Evolutionary conservation across 2,888 invertebrate genomes (phyloP).

Genomic region (Diplazon laetatorius): DNA sequence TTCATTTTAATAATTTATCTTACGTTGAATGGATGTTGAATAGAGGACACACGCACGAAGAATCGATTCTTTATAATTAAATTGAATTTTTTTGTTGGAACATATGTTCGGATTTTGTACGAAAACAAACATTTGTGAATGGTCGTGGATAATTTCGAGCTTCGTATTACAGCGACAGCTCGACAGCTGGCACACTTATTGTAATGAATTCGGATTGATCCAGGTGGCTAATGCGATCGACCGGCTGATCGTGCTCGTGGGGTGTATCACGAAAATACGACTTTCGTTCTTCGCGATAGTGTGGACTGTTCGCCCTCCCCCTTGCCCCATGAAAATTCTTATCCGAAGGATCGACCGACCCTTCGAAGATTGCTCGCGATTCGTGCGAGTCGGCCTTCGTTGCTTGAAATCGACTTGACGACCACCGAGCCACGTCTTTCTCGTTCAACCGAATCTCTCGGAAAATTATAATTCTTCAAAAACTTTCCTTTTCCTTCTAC

Average conservation of each 20-base stretch:
- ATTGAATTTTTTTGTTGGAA: too few relatives aligned
- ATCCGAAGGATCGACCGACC: constrained; percentile 65
- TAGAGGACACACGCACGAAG: too few relatives aligned
- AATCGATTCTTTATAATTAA: too few relatives aligned
- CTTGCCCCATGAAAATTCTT: constrained; percentile 57
- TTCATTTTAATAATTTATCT: too few relatives aligned
- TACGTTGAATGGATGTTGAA: too few relatives aligned
- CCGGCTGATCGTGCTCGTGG: neutral
- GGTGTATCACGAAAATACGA: neutral
- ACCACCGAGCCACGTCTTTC: constrained; percentile 61
- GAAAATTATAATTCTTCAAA: too few relatives aligned
- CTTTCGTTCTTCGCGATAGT: too few relatives aligned
- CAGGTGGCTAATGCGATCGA: constrained; percentile 1
- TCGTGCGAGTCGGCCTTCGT: constrained; percentile 74
- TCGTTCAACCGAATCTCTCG: constrained; percentile 42
- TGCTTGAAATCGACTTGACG: constrained; percentile 68
- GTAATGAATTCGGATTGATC: constrained; percentile 49
- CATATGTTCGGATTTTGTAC: constrained; percentile 13
- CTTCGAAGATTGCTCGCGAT: constrained; percentile 56
- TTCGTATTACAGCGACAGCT: neutral
- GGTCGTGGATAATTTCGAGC: neutral
- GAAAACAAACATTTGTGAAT: constrained; percentile 27
- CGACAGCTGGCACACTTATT: constrained; percentile 23
- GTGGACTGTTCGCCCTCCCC: constrained; percentile 1
- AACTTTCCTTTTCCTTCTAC: too few relatives aligned